Percentiles rank a stretch among this genome's conserved stretches.
Conservation (phyloP, 1,140 invertebrate genomes). For the Drosophila busckii region DNA sequence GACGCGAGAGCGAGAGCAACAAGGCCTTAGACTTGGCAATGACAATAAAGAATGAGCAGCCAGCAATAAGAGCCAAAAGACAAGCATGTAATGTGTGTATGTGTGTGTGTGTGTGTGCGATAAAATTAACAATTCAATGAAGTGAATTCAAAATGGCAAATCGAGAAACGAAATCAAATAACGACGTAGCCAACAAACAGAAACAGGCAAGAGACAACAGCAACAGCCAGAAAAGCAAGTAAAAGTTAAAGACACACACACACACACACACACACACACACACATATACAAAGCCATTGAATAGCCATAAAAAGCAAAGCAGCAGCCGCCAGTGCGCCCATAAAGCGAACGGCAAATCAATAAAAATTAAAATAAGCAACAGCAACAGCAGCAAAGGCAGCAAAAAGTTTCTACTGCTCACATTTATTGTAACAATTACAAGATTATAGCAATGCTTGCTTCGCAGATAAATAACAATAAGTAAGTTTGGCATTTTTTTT, state of each 20-base stretch:
- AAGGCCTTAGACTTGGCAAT: slow-evolving; percentile 42
- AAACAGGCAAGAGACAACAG: too few relatives aligned
- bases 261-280: slow-evolving; percentile 8
- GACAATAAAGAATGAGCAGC: slow-evolving; percentile 52
- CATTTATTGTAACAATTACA: slow-evolving; percentile 57
- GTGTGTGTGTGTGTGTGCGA: slow-evolving; percentile 17
- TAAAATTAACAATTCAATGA: slow-evolving; percentile 75
- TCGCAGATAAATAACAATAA: slow-evolving; percentile 14
- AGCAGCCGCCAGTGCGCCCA: slow-evolving; percentile 16
- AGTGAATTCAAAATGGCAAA: slow-evolving; percentile 69
- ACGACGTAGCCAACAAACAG: slow-evolving; percentile 26
- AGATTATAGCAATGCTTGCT: neutral
- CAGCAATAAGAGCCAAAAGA: slow-evolving; percentile 2
- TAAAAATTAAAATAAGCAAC: slow-evolving; percentile 64
- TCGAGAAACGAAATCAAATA: slow-evolving; percentile 62
- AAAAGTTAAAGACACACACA: slow-evolving; percentile 21
- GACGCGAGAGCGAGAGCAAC: too few relatives aligned
- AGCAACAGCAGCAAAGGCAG: too few relatives aligned
- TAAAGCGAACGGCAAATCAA: slow-evolving; percentile 19
- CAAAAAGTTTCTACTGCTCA: slow-evolving; percentile 48
- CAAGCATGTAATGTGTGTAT: slow-evolving; percentile 20
- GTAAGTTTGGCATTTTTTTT: too few relatives aligned
- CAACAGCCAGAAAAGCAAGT: slow-evolving; percentile 1
- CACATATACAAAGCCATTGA: neutral
- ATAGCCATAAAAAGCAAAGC: slow-evolving; percentile 46